phyloP scores from a whole-genome alignment of 2,113 vertebrate genomes.

The Ammodytes marinus region DNA sequence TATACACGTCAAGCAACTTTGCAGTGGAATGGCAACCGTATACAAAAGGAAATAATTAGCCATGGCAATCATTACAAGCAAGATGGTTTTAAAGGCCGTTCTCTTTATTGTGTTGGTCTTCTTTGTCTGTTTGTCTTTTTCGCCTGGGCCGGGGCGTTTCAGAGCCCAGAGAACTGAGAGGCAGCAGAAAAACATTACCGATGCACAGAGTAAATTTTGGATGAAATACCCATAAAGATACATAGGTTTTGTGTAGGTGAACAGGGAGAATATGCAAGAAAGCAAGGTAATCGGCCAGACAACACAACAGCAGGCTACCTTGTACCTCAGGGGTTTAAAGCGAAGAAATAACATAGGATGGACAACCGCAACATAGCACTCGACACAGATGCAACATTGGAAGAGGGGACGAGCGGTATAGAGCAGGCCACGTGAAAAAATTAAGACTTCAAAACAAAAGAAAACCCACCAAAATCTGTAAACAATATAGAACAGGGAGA shows the following conservation, averaged over 20 bases:
- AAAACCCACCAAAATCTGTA: fast-evolving
- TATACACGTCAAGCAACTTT: not conserved
- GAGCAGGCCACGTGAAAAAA: not conserved
- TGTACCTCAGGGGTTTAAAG: conserved; percentile 53
- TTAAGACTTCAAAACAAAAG: not conserved
- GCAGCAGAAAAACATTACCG: conserved; percentile 42
- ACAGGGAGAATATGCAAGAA: not conserved
- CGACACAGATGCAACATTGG: conserved; percentile 44
- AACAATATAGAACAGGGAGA: not conserved
- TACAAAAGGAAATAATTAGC: conserved; percentile 4
- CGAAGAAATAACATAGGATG: conserved; percentile 44
- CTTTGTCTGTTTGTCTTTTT: not conserved
- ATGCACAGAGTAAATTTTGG: not conserved
- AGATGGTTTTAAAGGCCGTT: conserved; percentile 35
- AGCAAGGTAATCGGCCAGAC: conserved; percentile 7
- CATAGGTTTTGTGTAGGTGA: fast-evolving
- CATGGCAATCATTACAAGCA: conserved; percentile 2
- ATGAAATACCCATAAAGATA: conserved; percentile 6
- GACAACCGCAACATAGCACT: conserved; percentile 51
- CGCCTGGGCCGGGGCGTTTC: conserved; percentile 35
- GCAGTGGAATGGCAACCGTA: conserved; percentile 11
- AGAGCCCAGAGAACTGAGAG: conserved; percentile 33
- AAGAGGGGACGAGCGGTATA: conserved; percentile 39
- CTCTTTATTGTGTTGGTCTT: conserved; percentile 14
- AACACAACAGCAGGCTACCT: conserved; percentile 10